Evolutionary conservation across 2,797 vertebrate species (phyloP).

Genomic region (Acanthopagrus latus): DNA sequence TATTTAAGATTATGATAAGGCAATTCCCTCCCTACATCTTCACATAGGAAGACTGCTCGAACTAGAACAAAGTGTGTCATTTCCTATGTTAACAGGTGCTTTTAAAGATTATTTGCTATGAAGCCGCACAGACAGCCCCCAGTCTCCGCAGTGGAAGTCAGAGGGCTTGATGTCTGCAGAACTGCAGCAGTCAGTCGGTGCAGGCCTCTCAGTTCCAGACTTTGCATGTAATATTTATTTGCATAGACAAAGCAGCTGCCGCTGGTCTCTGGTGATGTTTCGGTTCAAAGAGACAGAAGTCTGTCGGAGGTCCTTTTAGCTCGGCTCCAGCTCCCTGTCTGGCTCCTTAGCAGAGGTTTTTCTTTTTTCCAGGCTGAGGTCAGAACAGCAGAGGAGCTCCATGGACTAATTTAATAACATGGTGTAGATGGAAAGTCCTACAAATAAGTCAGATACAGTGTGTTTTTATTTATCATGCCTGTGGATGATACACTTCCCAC

Average conservation of each 20-base stretch:
- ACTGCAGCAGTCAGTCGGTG: conserved; percentile 7
- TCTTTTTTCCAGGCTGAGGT: not conserved
- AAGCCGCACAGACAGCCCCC: not conserved
- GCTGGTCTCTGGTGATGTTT: conserved; percentile 4
- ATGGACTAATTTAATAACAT: not conserved
- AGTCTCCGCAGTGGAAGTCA: not conserved
- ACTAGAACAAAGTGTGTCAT: not conserved
- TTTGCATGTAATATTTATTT: conserved; percentile 42
- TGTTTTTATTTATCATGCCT: not conserved
- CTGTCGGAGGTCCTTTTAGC: conserved; percentile 19
- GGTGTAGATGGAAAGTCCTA: not conserved
- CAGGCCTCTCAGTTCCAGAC: not conserved
- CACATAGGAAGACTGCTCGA: not conserved
- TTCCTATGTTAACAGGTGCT: not conserved
- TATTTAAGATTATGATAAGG: too few relatives aligned
- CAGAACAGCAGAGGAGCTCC: conserved; percentile 8
- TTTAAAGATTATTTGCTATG: not conserved
- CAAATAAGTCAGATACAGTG: not conserved
- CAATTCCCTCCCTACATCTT: too few relatives aligned
- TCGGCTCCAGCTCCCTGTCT: conserved; percentile 11
- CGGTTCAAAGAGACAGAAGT: not conserved
- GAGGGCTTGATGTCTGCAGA: not conserved
- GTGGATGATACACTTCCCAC: not conserved
- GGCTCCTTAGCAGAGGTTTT: conserved; percentile 2
- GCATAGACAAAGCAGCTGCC: conserved; percentile 30